Evolutionary conservation across 1,140 invertebrate species (phyloP).

Genomic region (Drosophila ogumai): DNA sequence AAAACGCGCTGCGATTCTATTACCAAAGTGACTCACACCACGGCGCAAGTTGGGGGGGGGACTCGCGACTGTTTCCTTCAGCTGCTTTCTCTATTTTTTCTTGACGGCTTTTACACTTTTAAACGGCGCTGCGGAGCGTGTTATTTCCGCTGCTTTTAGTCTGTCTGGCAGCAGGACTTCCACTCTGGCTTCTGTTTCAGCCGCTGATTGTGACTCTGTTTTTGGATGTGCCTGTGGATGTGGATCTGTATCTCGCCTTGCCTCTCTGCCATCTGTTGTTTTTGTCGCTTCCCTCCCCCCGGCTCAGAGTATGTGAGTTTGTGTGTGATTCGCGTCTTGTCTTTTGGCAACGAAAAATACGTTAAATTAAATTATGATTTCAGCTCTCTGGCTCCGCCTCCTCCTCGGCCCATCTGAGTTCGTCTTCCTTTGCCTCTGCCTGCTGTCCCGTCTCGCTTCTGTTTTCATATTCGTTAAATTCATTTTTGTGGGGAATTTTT

Average conservation of each 20-base stretch:
- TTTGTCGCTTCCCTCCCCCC: constrained; percentile 27
- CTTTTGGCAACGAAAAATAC: constrained; percentile 74
- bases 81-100: constrained; percentile 41
- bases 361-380: constrained; percentile 84
- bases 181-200: constrained; percentile 35
- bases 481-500: constrained; percentile 59
- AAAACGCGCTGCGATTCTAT: constrained; percentile 75
- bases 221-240: background rate
- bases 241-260: constrained; percentile 3
- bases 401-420: background rate
- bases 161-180: constrained; percentile 66
- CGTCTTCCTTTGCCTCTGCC: background rate
- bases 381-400: constrained; percentile 39
- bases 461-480: constrained; percentile 77
- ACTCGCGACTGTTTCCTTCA: constrained; percentile 38
- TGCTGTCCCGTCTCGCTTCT: constrained; percentile 20
- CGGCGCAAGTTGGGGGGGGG: background rate
- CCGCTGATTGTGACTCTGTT: constrained; percentile 36
- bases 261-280: constrained; percentile 48
- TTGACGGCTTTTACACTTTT: constrained; percentile 80
- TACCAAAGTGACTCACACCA: constrained; percentile 76
- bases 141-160: constrained; percentile 77
- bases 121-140: constrained; percentile 70
- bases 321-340: constrained; percentile 69
- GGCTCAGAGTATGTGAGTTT: constrained; percentile 18